These are phyloP conservation scores for Rhombomys opimus DNA, from an alignment of 2,113 vertebrate genomes.

Conservation along the genomic window DNA sequence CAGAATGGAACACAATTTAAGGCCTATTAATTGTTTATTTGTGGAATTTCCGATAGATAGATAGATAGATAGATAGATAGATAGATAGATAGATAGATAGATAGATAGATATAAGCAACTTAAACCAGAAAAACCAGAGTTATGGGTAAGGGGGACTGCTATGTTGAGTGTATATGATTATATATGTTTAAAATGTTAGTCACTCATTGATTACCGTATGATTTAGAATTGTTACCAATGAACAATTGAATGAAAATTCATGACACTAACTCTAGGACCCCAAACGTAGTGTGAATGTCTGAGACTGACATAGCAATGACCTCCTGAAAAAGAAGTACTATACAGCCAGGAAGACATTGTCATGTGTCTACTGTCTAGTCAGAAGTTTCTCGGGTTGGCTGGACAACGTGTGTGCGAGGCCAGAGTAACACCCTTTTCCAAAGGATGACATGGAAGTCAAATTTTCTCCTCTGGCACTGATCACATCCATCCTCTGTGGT, in stretches of 20 bases:
- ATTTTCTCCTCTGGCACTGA: background rate
- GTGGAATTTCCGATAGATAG: background rate
- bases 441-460: background rate
- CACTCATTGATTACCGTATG: background rate
- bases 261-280: background rate
- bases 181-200: background rate
- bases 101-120: background rate
- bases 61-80: too few relatives aligned
- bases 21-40: background rate
- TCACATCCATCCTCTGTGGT: background rate
- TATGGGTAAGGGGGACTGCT: background rate
- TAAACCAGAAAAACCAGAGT: background rate
- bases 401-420: background rate
- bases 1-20: background rate
- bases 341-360: background rate
- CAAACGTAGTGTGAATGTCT: background rate
- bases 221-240: background rate
- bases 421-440: background rate
- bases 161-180: background rate
- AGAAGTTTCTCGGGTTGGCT: background rate
- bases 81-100: background rate
- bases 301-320: background rate
- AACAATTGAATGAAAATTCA: conserved; percentile 12
- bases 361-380: background rate
- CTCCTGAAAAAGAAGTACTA: background rate